These are phyloP conservation scores for sheep (Ovis aries) DNA, from an alignment of 2,113 vertebrate species.

Conservation along the genomic window ARS-UI_Ramb_v3.0 NC_056068.1:72975501-72976000, in stretches of 20 bases:
- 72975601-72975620: not conserved
- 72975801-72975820: not conserved
- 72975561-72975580: not conserved
- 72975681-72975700: not conserved
- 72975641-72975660: not conserved
- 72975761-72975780: not conserved
- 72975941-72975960: not conserved
- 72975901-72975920: conserved; percentile 10
- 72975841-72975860: not conserved
- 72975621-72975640: not conserved
- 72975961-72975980: not conserved
- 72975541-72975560: not conserved
- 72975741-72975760: not conserved
- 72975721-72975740: not conserved
- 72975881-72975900: not conserved
- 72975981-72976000: not conserved
- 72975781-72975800: not conserved
- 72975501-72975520: not conserved
- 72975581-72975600: not conserved
- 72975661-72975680: not conserved
- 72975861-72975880: not conserved
- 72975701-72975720: not conserved
- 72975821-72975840: not conserved
- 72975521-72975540: not conserved
- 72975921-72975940: not conserved